Conservation (phyloP, 1,140 invertebrate genomes). For the Propsilocerus akamusi region DNA sequence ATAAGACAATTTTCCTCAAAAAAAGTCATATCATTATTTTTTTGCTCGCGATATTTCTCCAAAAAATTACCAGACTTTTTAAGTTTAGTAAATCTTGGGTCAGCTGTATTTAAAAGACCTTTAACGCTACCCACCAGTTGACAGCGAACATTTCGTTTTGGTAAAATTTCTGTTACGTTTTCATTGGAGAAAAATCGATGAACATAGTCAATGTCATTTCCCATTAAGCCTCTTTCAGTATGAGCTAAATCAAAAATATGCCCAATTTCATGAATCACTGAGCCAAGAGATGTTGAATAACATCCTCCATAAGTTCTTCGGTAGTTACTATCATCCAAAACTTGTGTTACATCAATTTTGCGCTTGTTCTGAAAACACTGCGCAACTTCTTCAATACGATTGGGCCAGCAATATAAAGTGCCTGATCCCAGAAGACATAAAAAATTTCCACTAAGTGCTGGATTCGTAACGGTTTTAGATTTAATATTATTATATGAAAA, state of each 20-base stretch:
- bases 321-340: slow-evolving; percentile 81
- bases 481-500: slow-evolving; percentile 56
- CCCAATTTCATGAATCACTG: slow-evolving; percentile 85
- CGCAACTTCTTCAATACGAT: slow-evolving; percentile 44
- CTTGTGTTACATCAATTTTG: slow-evolving; percentile 41
- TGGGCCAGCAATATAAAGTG: slow-evolving; percentile 81
- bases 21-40: slow-evolving; percentile 18
- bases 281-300: slow-evolving; percentile 79
- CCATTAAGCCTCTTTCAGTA: slow-evolving; percentile 81
- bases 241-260: slow-evolving; percentile 91
- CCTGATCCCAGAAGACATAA: slow-evolving; percentile 79
- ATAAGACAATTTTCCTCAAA: slow-evolving; percentile 18
- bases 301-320: slow-evolving; percentile 70
- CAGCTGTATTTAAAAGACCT: slow-evolving; percentile 25
- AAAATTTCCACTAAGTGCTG: slow-evolving; percentile 75
- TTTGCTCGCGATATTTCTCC: slow-evolving; percentile 26
- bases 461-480: slow-evolving; percentile 58
- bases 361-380: slow-evolving; percentile 30
- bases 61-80: slow-evolving; percentile 29
- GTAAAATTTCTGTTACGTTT: slow-evolving; percentile 28
- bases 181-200: slow-evolving; percentile 50
- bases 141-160: slow-evolving; percentile 27
- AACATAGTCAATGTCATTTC: slow-evolving; percentile 78
- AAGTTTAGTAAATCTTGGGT: slow-evolving; percentile 28
- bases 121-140: slow-evolving; percentile 28